Percentiles rank a stretch among this genome's conserved stretches.
phyloP scores from a whole-genome alignment of 2,888 invertebrate species.

The Dicyrtomina minuta region DNA sequence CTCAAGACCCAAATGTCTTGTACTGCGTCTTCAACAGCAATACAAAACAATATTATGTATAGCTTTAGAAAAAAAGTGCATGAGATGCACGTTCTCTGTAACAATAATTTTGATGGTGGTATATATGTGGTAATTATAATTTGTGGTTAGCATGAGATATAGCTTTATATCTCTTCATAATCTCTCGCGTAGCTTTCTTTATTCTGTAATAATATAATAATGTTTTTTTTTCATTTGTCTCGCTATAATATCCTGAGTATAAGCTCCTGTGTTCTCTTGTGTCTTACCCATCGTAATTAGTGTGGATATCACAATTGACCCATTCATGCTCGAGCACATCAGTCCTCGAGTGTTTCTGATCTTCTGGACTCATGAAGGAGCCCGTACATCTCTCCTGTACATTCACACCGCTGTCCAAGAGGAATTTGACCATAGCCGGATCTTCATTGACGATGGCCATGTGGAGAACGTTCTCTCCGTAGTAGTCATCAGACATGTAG shows the following conservation, averaged over 20 bases:
- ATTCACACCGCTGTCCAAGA: slow-evolving; percentile 87
- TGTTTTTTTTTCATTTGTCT: too few relatives aligned
- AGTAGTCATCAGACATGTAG: slow-evolving; percentile 95
- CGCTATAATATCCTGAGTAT: too few relatives aligned
- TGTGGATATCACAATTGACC: slow-evolving; percentile 77
- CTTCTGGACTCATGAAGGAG: slow-evolving; percentile 96
- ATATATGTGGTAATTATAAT: too few relatives aligned
- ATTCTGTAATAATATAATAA: background rate
- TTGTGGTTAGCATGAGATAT: too few relatives aligned
- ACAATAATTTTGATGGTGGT: too few relatives aligned
- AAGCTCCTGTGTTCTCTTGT: too few relatives aligned
- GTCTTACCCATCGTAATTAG: slow-evolving; percentile 78
- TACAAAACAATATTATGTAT: too few relatives aligned
- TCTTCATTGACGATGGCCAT: slow-evolving; percentile 99
- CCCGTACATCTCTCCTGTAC: slow-evolving; percentile 92
- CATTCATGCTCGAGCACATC: slow-evolving; percentile 90
- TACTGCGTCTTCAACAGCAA: too few relatives aligned
- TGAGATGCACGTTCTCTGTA: too few relatives aligned
- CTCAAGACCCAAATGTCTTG: too few relatives aligned
- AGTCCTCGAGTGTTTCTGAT: slow-evolving; percentile 85
- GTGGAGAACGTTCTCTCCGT: slow-evolving; percentile 93
- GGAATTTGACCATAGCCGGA: slow-evolving; percentile 92
- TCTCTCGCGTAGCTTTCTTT: slow-evolving; percentile 5
- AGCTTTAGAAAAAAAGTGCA: too few relatives aligned
- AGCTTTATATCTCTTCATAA: too few relatives aligned